Evolutionary conservation across 2,797 vertebrate genomes (phyloP).

Genomic region (Neolamprologus multifasciatus): DNA sequence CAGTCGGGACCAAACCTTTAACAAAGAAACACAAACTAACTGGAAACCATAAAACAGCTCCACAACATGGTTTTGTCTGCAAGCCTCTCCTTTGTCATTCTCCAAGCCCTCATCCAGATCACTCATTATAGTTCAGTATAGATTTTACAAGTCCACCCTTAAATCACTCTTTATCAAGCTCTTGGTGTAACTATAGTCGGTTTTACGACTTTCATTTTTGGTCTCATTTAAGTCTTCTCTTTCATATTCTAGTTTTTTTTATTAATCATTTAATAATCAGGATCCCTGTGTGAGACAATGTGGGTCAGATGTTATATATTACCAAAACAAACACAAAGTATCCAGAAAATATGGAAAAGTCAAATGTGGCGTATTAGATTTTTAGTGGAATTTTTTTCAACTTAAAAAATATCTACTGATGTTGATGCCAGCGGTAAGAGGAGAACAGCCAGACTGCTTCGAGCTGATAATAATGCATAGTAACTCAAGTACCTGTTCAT

Average conservation of each 20-base stretch:
- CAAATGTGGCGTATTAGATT: background rate
- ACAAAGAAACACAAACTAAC: background rate
- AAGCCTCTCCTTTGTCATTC: rapidly evolving
- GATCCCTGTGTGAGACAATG: background rate
- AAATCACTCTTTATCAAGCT: background rate
- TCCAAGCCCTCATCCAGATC: background rate
- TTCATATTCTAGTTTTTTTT: background rate
- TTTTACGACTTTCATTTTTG: background rate
- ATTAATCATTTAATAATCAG: background rate
- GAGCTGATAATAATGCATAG: background rate
- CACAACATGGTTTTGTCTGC: background rate
- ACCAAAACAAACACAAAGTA: background rate
- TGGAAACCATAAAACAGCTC: background rate
- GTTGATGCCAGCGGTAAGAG: background rate
- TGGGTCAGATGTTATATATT: background rate
- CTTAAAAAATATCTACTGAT: background rate
- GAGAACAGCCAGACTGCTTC: background rate
- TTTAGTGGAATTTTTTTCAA: background rate
- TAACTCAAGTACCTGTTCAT: background rate
- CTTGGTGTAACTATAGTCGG: background rate
- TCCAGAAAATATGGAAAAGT: background rate
- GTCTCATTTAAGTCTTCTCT: background rate
- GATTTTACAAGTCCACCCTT: background rate
- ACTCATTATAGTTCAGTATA: background rate
- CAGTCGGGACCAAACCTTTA: background rate